A percentile compares a stretch with the other conserved stretches of the same genome.
Evolutionary conservation across 2,797 vertebrate species (phyloP).

Genomic region (Xyrichtys novacula): DNA sequence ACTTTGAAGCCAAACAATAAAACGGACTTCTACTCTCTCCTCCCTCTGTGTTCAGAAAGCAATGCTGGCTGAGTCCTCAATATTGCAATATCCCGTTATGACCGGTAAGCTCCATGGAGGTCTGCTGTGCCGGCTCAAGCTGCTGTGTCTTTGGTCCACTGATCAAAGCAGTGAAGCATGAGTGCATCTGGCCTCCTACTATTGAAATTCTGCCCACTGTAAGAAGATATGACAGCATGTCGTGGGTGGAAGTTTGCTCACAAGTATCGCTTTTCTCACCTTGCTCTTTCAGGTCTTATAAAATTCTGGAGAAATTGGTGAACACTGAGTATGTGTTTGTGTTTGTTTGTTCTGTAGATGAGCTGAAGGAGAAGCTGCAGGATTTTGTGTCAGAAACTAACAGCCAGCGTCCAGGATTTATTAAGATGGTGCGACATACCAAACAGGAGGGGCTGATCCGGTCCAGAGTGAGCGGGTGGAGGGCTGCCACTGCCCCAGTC

Average conservation of each 20-base stretch:
- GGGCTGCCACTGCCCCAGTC: conserved; percentile 92
- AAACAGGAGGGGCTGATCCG: conserved; percentile 97
- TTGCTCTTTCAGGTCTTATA: conserved; percentile 33
- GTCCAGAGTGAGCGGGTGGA: conserved; percentile 96
- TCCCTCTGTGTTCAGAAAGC: conserved; percentile 48
- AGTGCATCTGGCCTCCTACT: conserved; percentile 63
- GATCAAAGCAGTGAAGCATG: conserved; percentile 72
- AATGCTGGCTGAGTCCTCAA: conserved; percentile 58
- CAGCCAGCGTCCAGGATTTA: conserved; percentile 89
- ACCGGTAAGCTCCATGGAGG: conserved; percentile 59
- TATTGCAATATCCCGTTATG: conserved; percentile 67
- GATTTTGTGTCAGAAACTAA: conserved; percentile 93
- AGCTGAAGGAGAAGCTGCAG: conserved; percentile 93
- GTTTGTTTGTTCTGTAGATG: conserved; percentile 83
- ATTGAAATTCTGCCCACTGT: conserved; percentile 63
- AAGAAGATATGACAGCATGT: conserved; percentile 57
- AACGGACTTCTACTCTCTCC: conserved; percentile 30
- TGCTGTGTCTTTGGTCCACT: conserved; percentile 71
- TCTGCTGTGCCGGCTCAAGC: conserved; percentile 60
- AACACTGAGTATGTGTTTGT: conserved; percentile 23
- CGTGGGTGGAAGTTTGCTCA: conserved; percentile 66
- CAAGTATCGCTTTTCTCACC: conserved; percentile 46
- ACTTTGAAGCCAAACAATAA: conserved; percentile 55
- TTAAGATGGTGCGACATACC: conserved; percentile 93
- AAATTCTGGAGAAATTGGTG: conserved; percentile 31